Conservation (phyloP, 1,140 invertebrate genomes). For the Drosophila equinoxialis region DNA sequence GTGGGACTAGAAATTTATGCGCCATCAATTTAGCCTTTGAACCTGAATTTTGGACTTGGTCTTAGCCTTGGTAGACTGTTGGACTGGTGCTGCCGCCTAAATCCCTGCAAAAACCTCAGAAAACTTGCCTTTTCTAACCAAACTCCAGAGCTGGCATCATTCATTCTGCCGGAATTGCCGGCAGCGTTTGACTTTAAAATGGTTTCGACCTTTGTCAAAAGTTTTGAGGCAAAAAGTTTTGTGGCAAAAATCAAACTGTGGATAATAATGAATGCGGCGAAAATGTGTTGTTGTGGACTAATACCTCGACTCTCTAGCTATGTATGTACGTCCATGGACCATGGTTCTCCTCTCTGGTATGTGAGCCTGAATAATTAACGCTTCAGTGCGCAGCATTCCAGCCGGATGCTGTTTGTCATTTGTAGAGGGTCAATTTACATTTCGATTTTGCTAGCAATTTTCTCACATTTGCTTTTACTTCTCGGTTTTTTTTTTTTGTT, state of each 20-base stretch:
- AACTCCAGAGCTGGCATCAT: constrained; percentile 43
- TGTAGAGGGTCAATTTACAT: constrained; percentile 65
- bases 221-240: constrained; percentile 62
- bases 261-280: constrained; percentile 70
- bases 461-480: constrained; percentile 20
- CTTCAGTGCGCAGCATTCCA: constrained; percentile 54
- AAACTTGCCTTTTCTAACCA: constrained; percentile 55
- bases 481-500: not conserved
- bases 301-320: constrained; percentile 21
- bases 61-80: constrained; percentile 5
- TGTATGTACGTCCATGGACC: not conserved
- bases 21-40: constrained; percentile 67
- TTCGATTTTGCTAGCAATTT: constrained; percentile 54
- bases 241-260: constrained; percentile 72
- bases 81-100: constrained; percentile 37
- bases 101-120: constrained; percentile 66
- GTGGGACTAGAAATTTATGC: constrained; percentile 66
- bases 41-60: constrained; percentile 26
- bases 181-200: constrained; percentile 75
- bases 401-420: constrained; percentile 53
- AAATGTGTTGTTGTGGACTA: constrained; percentile 50
- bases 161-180: constrained; percentile 70
- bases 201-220: constrained; percentile 78
- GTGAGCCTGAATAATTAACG: constrained; percentile 71
- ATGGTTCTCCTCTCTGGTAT: constrained; percentile 16